These are phyloP conservation scores for Hydrotaea diabolus DNA, from an alignment of 2,888 invertebrate genomes.

Conservation along the genomic window DNA sequence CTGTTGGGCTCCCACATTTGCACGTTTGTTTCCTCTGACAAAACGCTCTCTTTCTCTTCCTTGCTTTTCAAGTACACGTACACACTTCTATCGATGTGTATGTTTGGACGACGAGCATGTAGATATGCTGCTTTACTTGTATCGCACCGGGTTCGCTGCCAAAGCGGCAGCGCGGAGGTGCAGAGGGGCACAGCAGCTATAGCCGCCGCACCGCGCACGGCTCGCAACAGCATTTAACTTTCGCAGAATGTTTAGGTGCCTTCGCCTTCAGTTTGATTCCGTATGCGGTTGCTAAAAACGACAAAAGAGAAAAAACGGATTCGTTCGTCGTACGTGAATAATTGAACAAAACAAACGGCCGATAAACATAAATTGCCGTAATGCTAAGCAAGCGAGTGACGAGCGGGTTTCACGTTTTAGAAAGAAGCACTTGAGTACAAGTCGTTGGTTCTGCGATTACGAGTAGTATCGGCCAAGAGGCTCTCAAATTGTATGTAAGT, in stretches of 20 bases:
- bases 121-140: too few relatives aligned
- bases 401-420: neutral
- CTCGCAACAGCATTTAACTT: conserved; percentile 11
- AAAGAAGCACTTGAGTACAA: conserved; percentile 10
- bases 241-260: conserved; percentile 24
- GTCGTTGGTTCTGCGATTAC: neutral
- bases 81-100: neutral
- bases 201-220: conserved; percentile 5
- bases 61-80: neutral
- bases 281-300: conserved; percentile 25
- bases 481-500: neutral
- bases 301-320: conserved; percentile 18
- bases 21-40: conserved; percentile 16
- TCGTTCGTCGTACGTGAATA: neutral
- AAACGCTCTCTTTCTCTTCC: conserved; percentile 50
- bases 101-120: too few relatives aligned
- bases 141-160: conserved; percentile 16
- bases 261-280: conserved; percentile 30
- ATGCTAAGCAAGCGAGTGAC: neutral
- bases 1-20: conserved; percentile 51
- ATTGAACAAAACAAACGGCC: conserved; percentile 4
- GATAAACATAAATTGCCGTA: neutral
- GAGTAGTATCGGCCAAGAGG: neutral
- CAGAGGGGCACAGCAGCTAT: conserved; percentile 14
- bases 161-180: neutral